These are phyloP conservation scores for Tiaroga cobitis DNA, from an alignment of 2,797 vertebrate genomes.

Conservation along the genomic window DNA sequence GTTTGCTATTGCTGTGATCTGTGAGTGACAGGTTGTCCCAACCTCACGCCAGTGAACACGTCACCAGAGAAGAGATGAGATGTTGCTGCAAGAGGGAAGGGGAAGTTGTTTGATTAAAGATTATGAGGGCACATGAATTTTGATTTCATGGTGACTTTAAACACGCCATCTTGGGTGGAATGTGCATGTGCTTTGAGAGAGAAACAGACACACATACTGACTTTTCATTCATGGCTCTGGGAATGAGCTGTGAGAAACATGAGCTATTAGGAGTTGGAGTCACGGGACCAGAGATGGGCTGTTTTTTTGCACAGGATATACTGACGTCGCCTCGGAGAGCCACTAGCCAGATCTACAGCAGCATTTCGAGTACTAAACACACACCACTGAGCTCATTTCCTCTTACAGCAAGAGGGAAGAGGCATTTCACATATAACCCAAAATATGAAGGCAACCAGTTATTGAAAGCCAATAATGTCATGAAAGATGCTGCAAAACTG, in stretches of 20 bases:
- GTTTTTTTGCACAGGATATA: conserved; percentile 23
- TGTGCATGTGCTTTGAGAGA: not conserved
- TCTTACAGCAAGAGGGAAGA: not conserved
- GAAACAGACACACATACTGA: not conserved
- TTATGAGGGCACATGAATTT: not conserved
- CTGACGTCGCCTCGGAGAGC: conserved; percentile 33
- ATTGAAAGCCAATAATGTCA: not conserved
- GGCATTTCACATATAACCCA: not conserved
- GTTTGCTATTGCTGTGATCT: not conserved
- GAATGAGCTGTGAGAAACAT: conserved; percentile 19
- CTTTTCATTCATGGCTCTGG: not conserved
- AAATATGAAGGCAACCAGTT: not conserved
- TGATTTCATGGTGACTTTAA: not conserved
- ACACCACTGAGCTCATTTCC: conserved; percentile 25
- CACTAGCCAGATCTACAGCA: conserved; percentile 27
- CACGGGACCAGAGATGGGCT: not conserved
- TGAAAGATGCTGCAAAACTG: not conserved
- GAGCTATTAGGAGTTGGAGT: conserved; percentile 1
- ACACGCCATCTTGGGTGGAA: not conserved
- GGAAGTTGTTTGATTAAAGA: not conserved
- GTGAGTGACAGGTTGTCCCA: not conserved
- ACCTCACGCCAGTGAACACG: not conserved
- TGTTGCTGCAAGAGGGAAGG: not conserved
- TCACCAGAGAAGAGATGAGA: not conserved
- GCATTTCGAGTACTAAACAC: conserved; percentile 23